Conservation (phyloP, 2,113 vertebrate species). For the Rhabdornis inornatus region DNA sequence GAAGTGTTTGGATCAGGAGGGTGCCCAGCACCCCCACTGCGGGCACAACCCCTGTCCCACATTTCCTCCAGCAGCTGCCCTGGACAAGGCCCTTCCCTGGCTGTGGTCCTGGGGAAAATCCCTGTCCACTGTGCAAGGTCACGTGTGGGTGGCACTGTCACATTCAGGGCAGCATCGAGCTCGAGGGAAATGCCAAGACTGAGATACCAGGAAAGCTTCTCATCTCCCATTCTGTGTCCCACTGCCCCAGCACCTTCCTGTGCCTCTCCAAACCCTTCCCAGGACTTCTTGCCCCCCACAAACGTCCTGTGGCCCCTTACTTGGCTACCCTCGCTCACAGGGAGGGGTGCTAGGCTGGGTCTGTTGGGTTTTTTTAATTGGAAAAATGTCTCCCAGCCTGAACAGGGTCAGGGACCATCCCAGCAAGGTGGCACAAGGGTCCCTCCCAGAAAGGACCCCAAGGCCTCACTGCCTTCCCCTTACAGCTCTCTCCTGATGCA, state of each 20-base stretch:
- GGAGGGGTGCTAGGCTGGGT: background rate
- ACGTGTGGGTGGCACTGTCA: background rate
- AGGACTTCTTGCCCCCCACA: background rate
- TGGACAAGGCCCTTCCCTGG: background rate
- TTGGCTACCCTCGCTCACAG: background rate
- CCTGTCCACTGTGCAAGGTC: background rate
- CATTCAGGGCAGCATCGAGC: background rate
- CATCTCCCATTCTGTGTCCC: background rate
- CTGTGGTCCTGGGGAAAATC: background rate
- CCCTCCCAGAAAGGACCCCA: background rate
- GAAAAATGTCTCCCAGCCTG: background rate
- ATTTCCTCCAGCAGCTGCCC: background rate
- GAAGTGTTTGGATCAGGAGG: background rate
- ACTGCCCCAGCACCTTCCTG: background rate
- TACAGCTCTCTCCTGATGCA: accelerated
- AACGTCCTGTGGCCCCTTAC: accelerated
- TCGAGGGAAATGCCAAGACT: background rate
- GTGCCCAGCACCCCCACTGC: background rate
- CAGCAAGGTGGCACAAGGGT: background rate
- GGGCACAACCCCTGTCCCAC: accelerated
- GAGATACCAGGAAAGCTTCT: accelerated
- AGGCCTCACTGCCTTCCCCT: background rate
- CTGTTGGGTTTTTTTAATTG: too few relatives aligned
- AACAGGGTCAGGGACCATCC: accelerated
- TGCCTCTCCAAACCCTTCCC: background rate